These are phyloP conservation scores for Anthophora plumipes DNA, from an alignment of 2,888 invertebrate genomes.

Conservation along the genomic window DNA sequence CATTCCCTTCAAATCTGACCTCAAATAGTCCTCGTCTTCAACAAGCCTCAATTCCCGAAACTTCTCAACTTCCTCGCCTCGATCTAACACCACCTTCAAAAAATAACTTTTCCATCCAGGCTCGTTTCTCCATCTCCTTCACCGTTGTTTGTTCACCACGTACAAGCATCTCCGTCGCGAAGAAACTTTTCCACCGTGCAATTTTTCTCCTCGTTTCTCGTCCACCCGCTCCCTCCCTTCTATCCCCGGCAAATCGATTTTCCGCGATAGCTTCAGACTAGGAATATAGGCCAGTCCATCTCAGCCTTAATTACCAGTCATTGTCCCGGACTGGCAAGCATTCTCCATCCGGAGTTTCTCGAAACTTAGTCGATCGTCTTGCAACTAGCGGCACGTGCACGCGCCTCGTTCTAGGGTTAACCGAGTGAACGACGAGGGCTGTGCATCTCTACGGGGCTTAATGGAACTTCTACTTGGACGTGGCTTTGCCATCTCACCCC, in stretches of 20 bases:
- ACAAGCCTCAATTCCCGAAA: too few relatives aligned
- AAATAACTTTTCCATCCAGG: too few relatives aligned
- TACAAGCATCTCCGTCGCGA: background rate
- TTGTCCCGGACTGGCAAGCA: constrained; percentile 52
- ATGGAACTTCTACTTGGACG: constrained; percentile 63
- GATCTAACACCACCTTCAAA: too few relatives aligned
- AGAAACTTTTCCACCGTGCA: background rate
- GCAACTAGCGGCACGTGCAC: constrained; percentile 59
- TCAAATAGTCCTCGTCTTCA: too few relatives aligned
- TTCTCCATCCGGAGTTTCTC: constrained; percentile 43
- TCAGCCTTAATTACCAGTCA: constrained; percentile 67
- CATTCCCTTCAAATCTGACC: too few relatives aligned
- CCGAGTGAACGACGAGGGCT: constrained; percentile 51
- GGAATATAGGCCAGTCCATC: constrained; percentile 61
- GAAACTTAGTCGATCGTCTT: constrained; percentile 65
- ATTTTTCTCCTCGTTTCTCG: background rate
- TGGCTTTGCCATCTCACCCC: constrained; percentile 21
- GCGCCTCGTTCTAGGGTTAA: constrained; percentile 49
- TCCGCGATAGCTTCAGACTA: background rate
- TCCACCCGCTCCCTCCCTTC: background rate
- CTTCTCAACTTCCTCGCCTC: too few relatives aligned
- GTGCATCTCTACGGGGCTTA: constrained; percentile 62
- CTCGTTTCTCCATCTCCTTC: too few relatives aligned
- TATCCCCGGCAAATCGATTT: background rate
- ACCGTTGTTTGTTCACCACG: too few relatives aligned